Evolutionary conservation across 2,113 vertebrate genomes (phyloP).

Genomic region (Gallinago undulata): DNA sequence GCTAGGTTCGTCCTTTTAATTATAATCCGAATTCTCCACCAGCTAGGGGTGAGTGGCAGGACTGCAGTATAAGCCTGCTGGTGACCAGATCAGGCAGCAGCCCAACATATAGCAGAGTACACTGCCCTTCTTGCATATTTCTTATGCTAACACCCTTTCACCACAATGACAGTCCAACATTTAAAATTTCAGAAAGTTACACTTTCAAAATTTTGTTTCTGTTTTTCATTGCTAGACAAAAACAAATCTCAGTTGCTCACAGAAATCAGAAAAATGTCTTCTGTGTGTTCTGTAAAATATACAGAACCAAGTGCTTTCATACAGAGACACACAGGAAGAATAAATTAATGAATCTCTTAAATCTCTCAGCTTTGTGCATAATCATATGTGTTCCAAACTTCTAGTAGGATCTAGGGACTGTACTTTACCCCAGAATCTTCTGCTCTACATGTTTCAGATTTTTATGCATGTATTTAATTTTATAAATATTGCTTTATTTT

Average conservation of each 20-base stretch:
- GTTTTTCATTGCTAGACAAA: background rate
- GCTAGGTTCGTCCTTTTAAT: background rate
- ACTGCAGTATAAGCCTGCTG: background rate
- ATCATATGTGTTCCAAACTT: background rate
- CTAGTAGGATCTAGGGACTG: background rate
- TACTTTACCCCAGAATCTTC: background rate
- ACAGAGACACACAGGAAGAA: background rate
- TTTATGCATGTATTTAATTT: background rate
- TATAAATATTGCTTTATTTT: background rate
- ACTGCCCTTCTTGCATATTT: background rate
- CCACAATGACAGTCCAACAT: rapidly evolving
- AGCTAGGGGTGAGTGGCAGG: background rate
- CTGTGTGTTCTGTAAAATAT: background rate
- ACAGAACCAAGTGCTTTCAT: background rate
- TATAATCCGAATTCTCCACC: background rate
- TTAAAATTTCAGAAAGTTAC: background rate
- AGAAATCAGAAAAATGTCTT: background rate
- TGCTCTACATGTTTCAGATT: background rate
- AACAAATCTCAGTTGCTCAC: background rate
- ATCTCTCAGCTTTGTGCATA: background rate
- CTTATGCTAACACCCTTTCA: background rate
- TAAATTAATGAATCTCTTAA: background rate
- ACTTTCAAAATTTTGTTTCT: background rate
- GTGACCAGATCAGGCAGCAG: background rate
- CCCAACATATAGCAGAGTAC: background rate